phyloP scores from a whole-genome alignment of 2,888 invertebrate species.

The Parasteatoda lunata region DNA sequence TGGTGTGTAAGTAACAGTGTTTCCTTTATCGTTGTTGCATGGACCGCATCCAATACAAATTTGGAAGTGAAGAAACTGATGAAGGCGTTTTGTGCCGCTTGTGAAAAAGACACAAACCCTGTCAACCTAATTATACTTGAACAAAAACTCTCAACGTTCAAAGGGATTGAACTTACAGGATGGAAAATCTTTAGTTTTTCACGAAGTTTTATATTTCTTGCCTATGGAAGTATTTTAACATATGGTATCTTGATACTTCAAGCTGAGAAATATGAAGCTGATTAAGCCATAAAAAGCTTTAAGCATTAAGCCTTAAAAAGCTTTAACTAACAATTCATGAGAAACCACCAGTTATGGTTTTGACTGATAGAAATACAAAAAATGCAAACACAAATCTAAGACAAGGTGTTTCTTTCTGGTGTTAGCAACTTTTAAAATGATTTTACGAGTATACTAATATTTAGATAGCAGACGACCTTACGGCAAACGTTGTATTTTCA shows the following conservation, averaged over 20 bases:
- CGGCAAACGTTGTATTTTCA: too few species aligned
- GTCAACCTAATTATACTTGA: neutral
- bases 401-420: too few species aligned
- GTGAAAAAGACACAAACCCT: neutral
- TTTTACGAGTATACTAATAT: too few species aligned
- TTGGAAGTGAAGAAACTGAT: slow-evolving; percentile 14
- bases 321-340: too few species aligned
- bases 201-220: slow-evolving; percentile 21
- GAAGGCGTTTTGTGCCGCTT: slow-evolving; percentile 7
- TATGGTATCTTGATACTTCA: slow-evolving; percentile 47
- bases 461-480: too few species aligned
- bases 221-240: slow-evolving; percentile 35
- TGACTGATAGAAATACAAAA: too few species aligned
- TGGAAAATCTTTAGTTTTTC: slow-evolving; percentile 45
- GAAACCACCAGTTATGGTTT: too few species aligned
- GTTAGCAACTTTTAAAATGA: too few species aligned
- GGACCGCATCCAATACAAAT: slow-evolving; percentile 30
- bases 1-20: slow-evolving; percentile 27
- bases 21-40: slow-evolving; percentile 16
- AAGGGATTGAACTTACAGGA: slow-evolving; percentile 21
- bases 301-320: too few species aligned
- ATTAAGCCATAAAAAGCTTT: too few species aligned
- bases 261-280: neutral
- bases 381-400: too few species aligned
- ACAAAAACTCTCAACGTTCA: slow-evolving; percentile 15